A percentile compares a stretch with the other conserved stretches of the same genome.
Evolutionary conservation across 1,140 invertebrate species (phyloP).

Genomic region (Daktulosphaira vitifoliae): DNA sequence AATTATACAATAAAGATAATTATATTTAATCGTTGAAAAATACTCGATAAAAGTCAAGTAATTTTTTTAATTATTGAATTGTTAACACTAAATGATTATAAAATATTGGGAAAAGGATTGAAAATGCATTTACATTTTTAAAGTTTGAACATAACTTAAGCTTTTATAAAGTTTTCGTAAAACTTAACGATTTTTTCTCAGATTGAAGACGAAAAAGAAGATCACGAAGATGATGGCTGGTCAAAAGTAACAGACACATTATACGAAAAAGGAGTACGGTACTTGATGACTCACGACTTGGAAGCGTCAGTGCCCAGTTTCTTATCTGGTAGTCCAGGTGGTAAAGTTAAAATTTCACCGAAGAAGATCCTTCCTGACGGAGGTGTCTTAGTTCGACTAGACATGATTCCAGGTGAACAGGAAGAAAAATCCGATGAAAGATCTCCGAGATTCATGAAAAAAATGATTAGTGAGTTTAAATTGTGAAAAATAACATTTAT

Average conservation of each 20-base stretch:
- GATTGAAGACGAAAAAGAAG: not conserved
- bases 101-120: no score
- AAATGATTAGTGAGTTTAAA: constrained; percentile 5
- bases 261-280: constrained; percentile 57
- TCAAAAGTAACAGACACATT: constrained; percentile 57
- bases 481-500: no score
- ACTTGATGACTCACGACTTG: constrained; percentile 65
- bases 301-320: constrained; percentile 58
- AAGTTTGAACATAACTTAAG: no score
- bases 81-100: no score
- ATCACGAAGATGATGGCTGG: constrained; percentile 12
- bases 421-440: constrained; percentile 15
- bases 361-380: constrained; percentile 55
- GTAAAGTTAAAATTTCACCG: constrained; percentile 61
- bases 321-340: constrained; percentile 55
- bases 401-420: constrained; percentile 48
- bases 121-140: no score
- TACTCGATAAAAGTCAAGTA: no score
- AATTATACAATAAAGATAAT: no score
- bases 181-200: no score
- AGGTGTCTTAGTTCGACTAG: constrained; percentile 61
- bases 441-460: constrained; percentile 37
- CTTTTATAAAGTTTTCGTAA: no score
- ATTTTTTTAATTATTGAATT: no score
- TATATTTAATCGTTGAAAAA: no score